Base-by-base conservation (phyloP, 1,140 invertebrate genomes). In the Aleiodes sp. region DNA sequence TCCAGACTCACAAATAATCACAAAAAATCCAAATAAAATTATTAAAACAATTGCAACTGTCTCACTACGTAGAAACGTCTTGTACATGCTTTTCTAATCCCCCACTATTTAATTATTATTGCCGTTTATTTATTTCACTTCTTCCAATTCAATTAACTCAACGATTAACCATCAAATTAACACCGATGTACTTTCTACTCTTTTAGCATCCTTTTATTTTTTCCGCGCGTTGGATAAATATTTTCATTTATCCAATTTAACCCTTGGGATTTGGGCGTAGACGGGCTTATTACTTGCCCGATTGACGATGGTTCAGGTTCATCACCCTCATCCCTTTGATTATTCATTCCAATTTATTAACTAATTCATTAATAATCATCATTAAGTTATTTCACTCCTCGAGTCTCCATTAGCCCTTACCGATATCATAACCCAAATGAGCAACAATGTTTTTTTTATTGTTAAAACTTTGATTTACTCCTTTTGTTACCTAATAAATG, bases 51-150 rank as follows among this genome's bases (percentile, higher is more conserved):
- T 63, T 61, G 24, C 56, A 71, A 76, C 66, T 43, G 46, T 73
- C 29, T 37, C 63, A 43, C 62, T 63, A 39, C 62, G 56, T 24
- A 46, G 31, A 57, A 60, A 65, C 65, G 68, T 65, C 52, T 67
- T 71, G 65, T 62, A 76, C 77, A 78, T 78, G 46, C 73, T 75
- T 75, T 67, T 60, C 68, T 66, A 68, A 59, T 70, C 33, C 33
- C 12, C 28, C 26, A 26, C 29, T n/a, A n/a, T 46, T 35, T 31
- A 19, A 39, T 65, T 43, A 24, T 39, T 65, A n/a, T n/a, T 16
- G 19, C 19, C 62, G 14, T 8, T 64, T 37, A 46, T 39, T n/a
- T 64, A 60, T 29, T 16, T 61, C 21, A 19, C 46, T 68, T 64
- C 62, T 52, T 70, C 31, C 39, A 28, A 24, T 21, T 56, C 61